Evolutionary conservation across 2,797 vertebrate genomes (phyloP), one percentile per base, ranked within the genome.

Genomic region (Chloroceryle amazona): DNA sequence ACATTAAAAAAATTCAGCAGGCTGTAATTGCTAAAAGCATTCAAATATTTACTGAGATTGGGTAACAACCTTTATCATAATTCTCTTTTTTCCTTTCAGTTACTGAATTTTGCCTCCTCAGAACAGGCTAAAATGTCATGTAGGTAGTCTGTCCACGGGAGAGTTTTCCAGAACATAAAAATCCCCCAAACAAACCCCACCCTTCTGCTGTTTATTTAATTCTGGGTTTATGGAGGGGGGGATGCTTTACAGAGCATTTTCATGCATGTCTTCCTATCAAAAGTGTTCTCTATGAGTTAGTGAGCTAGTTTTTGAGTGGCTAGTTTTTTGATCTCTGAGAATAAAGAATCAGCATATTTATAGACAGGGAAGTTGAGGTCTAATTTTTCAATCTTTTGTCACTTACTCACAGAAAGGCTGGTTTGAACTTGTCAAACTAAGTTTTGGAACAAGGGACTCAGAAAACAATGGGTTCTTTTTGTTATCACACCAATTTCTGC

Each of bases 391-490:
- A 37, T 49, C 4, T 70, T 71, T 75, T 72, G 11, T 51, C 46
- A 65, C 41, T 6, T 74, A 54, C 78, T 66, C 29, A 89, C 41
- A 62, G 13, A 18, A 83, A 6, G 29, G 25, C 46, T 88, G 29
- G 75, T 93, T 31, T 39, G 39, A 87, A 86, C 28, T 86, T 75
- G 31, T 60, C 82, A 90, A 35, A 91, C 33, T 60, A 73, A 86
- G 37, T 79, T 62, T n/a, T 81, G 25, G 39, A 89, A 88, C 7
- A 60, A 81, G 26, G 22, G 10, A 86, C 51, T 75, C 13, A 1
- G 76, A 93, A 94, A 96, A 88, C 62, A 86, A 33, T n/a, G 23
- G 10, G 8, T 26, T 90, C 35, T 72, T 91, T 81, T 89, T 63
- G 86, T 19, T 33, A 78, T 60, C 58, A 75, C 31, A 66, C 20